Percentiles rank a stretch among this genome's conserved stretches.
Conservation (phyloP, 1,140 invertebrate species). For the Holcopasites calliopsidis region DNA sequence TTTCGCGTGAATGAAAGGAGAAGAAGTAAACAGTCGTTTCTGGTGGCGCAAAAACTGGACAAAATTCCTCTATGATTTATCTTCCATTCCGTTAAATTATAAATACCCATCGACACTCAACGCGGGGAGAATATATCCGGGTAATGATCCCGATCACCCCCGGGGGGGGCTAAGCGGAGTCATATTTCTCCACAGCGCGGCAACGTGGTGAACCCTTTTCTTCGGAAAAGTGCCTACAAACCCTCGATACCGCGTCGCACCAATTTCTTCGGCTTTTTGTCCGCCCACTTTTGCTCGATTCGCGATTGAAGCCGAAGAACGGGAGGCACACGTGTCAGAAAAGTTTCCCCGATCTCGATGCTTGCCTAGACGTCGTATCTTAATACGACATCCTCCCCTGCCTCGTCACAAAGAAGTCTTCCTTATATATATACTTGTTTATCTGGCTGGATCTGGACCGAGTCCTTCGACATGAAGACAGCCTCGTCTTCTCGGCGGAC, state of each 20-base stretch:
- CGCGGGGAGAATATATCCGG: not conserved
- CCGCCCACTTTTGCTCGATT: not conserved
- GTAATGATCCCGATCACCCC: not conserved
- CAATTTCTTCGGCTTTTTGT: constrained; percentile 17
- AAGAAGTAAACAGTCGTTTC: not conserved
- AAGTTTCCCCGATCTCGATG: not conserved
- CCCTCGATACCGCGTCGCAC: constrained; percentile 5
- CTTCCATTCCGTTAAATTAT: not conserved
- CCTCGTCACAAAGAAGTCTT: not conserved
- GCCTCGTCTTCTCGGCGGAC: not conserved
- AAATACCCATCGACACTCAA: not conserved
- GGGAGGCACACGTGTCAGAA: not conserved
- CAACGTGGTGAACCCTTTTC: constrained; percentile 16
- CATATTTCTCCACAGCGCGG: constrained; percentile 33
- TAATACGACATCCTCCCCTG: not conserved
- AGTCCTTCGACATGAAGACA: not conserved
- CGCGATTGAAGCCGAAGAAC: not conserved
- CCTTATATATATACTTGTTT: constrained; percentile 4
- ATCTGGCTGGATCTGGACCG: not conserved
- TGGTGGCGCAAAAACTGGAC: not conserved
- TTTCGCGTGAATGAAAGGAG: not conserved
- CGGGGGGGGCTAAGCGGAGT: not conserved
- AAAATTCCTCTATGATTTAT: not conserved
- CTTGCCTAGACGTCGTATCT: not conserved
- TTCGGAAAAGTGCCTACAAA: constrained; percentile 9